Evolutionary conservation across 2,888 invertebrate species (phyloP), one percentile per base, ranked within the genome.

Genomic region (Ichneumon xanthorius): DNA sequence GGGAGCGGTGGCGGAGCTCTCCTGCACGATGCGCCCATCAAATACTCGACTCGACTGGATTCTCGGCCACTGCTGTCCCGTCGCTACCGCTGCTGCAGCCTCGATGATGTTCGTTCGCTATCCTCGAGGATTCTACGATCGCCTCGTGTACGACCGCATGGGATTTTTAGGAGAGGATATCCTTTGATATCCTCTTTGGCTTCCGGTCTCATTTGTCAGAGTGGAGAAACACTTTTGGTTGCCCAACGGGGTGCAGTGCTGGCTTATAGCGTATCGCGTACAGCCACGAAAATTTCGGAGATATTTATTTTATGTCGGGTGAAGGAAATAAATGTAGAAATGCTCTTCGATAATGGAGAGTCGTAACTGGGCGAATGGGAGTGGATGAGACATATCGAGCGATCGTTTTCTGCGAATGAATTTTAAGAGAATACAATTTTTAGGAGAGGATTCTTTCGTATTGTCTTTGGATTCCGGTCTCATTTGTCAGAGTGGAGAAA

Each of bases 1-100:
- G 88, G 87, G 86, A 85, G 84, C 85, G 85, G 86, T 86, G 80
- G 77, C 72, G 75, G 63, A 67, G 72, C 73, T 70, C 76, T 65
- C 61, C 65, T 84, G 76, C 85, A 86, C 84, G 87, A 85, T 79
- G 76, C 65, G 63, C 63, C 82, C 86, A 82, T 85, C 85, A 79
- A 82, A 79, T 71, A 75, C 79, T 76, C 71, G 67, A 48, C 33
- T 48, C 22, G 22, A 58, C 72, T 33, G 85, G 76, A 85, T 76
- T 67, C 70, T 75, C 75, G 65, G 70, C 79, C 85, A 82, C 65
- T 76, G 75, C 40, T 3, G 63, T 53, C 37, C 76, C 65, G 4
- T 9, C 22, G 76, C 72, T 63, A 45, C 45, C 37, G n/a, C 58
- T 4, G 14, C 26, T 26, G 48, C 37, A 53, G 37, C 22, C 55